Evolutionary conservation across 1,140 invertebrate species (phyloP).

Genomic region (Helicoverpa armigera): DNA sequence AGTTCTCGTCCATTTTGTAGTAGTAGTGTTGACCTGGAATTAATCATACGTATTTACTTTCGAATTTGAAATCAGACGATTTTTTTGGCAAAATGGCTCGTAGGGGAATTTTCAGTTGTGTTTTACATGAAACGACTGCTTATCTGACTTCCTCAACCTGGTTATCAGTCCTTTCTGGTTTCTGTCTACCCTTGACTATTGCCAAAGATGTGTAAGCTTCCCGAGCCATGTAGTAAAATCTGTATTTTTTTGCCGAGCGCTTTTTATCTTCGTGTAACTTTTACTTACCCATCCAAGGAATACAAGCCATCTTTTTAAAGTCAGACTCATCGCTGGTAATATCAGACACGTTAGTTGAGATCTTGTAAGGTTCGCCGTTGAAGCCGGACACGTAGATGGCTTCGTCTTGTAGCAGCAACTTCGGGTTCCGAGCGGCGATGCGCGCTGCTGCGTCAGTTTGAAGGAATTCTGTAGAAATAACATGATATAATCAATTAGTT

Average conservation of each 20-base stretch:
- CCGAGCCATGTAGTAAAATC: no score
- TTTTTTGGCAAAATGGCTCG: no score
- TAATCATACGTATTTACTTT: background rate
- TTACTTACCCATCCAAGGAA: slow-evolving; percentile 74
- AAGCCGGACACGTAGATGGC: slow-evolving; percentile 69
- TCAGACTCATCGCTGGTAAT: slow-evolving; percentile 52
- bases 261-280: no score
- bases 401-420: slow-evolving; percentile 54
- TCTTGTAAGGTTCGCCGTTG: slow-evolving; percentile 55
- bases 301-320: slow-evolving; percentile 74
- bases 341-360: slow-evolving; percentile 56
- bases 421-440: slow-evolving; percentile 9
- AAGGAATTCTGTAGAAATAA: slow-evolving; percentile 11
- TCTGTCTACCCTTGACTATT: no score
- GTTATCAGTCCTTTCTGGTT: no score
- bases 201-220: no score
- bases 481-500: background rate
- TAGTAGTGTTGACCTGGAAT: slow-evolving; percentile 76
- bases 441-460: slow-evolving; percentile 28
- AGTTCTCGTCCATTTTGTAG: slow-evolving; percentile 66
- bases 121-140: no score
- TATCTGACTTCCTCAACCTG: no score
- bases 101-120: no score
- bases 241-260: no score
- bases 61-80: no score